phyloP scores from a whole-genome alignment of 2,888 invertebrate species.

The Paralinhomoeus sp. region DNA sequence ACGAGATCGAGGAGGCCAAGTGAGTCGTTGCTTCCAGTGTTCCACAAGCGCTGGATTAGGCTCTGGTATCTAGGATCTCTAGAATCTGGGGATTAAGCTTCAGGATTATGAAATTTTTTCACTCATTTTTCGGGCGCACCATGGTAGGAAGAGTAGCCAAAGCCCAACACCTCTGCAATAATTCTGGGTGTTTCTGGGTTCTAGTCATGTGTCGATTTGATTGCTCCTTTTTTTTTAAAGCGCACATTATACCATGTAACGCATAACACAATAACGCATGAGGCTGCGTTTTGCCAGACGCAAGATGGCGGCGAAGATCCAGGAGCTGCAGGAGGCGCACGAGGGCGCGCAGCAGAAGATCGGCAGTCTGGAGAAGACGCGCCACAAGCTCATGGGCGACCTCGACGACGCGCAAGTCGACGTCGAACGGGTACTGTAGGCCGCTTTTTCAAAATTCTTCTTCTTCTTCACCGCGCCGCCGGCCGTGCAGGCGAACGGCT shows the following conservation, averaged over 20 bases:
- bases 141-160: too few relatives aligned
- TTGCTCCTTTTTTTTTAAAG: too few relatives aligned
- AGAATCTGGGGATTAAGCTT: too few relatives aligned
- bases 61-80: too few relatives aligned
- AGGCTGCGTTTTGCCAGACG: conserved; percentile 1
- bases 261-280: neutral
- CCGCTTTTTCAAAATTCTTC: conserved; percentile 5
- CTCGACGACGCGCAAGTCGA: conserved; percentile 79
- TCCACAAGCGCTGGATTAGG: neutral
- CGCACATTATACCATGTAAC: too few relatives aligned
- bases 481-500: conserved; percentile 16
- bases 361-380: conserved; percentile 84
- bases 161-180: too few relatives aligned
- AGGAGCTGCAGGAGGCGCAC: conserved; percentile 69
- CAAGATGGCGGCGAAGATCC: conserved; percentile 48
- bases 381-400: conserved; percentile 80
- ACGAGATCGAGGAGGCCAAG: conserved; percentile 27
- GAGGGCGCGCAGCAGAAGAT: conserved; percentile 76
- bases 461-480: neutral
- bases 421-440: conserved; percentile 52
- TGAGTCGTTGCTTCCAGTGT: neutral
- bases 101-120: too few relatives aligned
- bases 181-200: neutral
- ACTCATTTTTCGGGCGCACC: too few relatives aligned
- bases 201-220: neutral